Percentiles rank a stretch among this genome's conserved stretches.
phyloP scores from a whole-genome alignment of 2,797 vertebrate species.

The Diceros bicornis region DNA sequence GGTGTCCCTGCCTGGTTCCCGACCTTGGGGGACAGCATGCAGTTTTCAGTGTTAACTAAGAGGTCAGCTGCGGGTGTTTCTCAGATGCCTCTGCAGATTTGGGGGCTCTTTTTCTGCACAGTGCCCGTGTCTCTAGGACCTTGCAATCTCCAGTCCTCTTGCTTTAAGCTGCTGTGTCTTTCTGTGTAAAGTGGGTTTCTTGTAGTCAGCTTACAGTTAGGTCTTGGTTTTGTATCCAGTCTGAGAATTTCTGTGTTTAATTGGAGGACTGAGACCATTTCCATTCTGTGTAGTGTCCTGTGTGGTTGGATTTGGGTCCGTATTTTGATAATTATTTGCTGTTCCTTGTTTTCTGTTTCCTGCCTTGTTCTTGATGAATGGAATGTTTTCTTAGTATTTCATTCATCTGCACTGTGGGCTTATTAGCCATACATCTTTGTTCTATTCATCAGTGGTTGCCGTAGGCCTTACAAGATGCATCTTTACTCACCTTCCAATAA shows the following conservation, averaged over 20 bases:
- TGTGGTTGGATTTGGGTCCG: neutral
- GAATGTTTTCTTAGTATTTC: neutral
- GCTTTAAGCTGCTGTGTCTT: neutral
- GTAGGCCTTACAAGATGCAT: fast-evolving
- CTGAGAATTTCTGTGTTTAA: neutral
- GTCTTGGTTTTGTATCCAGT: neutral
- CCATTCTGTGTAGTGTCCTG: neutral
- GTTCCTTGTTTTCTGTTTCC: fast-evolving
- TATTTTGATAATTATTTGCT: neutral
- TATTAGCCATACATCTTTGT: neutral
- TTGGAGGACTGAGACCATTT: neutral
- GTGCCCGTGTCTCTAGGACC: neutral
- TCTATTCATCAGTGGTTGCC: fast-evolving
- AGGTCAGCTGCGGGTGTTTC: neutral
- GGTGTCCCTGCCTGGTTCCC: neutral
- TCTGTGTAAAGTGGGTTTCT: neutral
- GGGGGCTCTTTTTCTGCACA: neutral
- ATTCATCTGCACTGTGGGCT: neutral
- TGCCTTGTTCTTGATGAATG: neutral
- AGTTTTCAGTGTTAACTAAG: fast-evolving
- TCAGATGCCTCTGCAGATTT: neutral
- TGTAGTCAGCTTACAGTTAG: neutral
- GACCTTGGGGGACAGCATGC: neutral
- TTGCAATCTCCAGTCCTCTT: neutral
- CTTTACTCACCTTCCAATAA: fast-evolving